A percentile compares a stretch with the other conserved stretches of the same genome.
phyloP scores from a whole-genome alignment of 2,113 vertebrate genomes.

The Pimephales promelas region DNA sequence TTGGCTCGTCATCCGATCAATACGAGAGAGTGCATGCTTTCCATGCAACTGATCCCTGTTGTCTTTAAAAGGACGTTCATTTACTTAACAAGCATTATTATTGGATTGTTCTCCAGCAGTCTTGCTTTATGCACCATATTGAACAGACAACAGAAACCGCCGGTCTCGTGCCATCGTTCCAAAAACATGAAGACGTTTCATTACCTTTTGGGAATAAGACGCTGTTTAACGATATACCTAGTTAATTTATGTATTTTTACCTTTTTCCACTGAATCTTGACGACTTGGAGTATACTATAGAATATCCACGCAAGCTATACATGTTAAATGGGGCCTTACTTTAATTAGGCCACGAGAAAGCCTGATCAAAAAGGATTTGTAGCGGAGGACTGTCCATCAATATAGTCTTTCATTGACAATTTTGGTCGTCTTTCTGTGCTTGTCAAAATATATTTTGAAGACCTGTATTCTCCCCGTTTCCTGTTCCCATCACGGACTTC shows the following conservation, averaged over 20 bases:
- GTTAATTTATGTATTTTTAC: constrained; percentile 59
- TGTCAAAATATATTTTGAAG: constrained; percentile 5
- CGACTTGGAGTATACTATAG: constrained; percentile 66
- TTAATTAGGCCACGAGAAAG: background rate
- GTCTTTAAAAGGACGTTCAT: background rate
- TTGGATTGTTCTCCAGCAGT: constrained; percentile 48
- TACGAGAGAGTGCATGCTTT: background rate
- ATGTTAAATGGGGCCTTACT: background rate
- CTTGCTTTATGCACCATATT: constrained; percentile 1
- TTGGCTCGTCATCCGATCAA: background rate
- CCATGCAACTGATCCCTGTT: background rate
- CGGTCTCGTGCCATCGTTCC: constrained; percentile 69
- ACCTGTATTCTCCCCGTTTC: background rate
- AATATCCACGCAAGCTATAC: constrained; percentile 48
- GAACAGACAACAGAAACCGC: no score
- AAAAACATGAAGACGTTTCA: constrained; percentile 59
- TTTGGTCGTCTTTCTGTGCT: background rate
- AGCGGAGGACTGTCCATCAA: constrained; percentile 9
- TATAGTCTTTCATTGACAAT: background rate
- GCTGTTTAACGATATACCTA: constrained; percentile 66
- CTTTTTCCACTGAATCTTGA: constrained; percentile 58
- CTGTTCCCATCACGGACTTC: background rate
- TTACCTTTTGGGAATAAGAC: constrained; percentile 63
- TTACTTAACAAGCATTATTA: background rate
- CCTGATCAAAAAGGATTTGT: constrained; percentile 29